phyloP scores from a whole-genome alignment of 2,888 invertebrate genomes.

The Ferdinandea cuprea region DNA sequence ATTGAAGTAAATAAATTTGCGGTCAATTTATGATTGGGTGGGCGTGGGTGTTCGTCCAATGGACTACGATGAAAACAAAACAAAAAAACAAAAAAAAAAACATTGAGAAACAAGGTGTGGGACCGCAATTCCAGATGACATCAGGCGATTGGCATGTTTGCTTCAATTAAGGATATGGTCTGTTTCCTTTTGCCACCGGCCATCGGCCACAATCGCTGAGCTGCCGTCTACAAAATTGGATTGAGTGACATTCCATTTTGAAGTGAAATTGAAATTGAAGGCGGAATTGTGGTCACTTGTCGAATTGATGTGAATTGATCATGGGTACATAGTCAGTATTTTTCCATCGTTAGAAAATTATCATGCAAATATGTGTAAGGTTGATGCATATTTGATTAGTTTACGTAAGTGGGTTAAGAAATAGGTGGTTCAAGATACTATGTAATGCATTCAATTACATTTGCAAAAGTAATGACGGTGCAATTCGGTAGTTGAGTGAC shows the following conservation, averaged over 20 bases:
- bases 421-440: too few relatives aligned
- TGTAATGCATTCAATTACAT: too few relatives aligned
- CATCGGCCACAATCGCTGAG: slow-evolving; percentile 7
- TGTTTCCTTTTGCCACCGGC: neutral
- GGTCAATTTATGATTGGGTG: slow-evolving; percentile 69
- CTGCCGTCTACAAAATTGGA: slow-evolving; percentile 17
- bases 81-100: neutral
- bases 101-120: slow-evolving; percentile 12
- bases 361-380: too few relatives aligned
- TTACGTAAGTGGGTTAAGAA: too few relatives aligned
- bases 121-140: slow-evolving; percentile 50
- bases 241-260: slow-evolving; percentile 50
- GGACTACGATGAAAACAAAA: neutral
- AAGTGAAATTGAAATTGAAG: slow-evolving; percentile 59
- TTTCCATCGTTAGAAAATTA: too few relatives aligned
- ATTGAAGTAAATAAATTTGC: slow-evolving; percentile 69
- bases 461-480: too few relatives aligned
- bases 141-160: slow-evolving; percentile 65
- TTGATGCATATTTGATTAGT: too few relatives aligned
- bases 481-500: too few relatives aligned
- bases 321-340: too few relatives aligned
- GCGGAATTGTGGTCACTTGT: slow-evolving; percentile 29
- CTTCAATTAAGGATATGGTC: slow-evolving; percentile 68
- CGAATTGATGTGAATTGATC: slow-evolving; percentile 13
- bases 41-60: too few relatives aligned